These are phyloP conservation scores for Volucella zonaria DNA, from an alignment of 2,888 invertebrate genomes.

Conservation along the genomic window DNA sequence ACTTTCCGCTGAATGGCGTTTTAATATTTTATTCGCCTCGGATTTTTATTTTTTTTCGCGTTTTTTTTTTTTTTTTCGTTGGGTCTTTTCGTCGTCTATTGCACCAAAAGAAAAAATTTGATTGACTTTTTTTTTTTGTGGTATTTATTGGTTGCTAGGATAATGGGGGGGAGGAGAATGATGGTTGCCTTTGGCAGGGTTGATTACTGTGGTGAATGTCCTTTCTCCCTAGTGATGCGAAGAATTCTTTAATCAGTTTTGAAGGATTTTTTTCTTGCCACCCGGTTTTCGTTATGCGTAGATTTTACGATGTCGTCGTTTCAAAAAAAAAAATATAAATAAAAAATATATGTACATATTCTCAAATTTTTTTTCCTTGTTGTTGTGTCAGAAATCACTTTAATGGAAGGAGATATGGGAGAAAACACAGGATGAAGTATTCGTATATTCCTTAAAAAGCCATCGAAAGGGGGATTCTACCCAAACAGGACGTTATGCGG, in stretches of 20 bases:
- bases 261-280: conserved; percentile 25
- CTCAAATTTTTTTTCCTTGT: not conserved
- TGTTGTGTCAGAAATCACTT: conserved; percentile 26
- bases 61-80: conserved; percentile 1
- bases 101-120: conserved; percentile 45
- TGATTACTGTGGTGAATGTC: conserved; percentile 59
- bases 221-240: conserved; percentile 33
- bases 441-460: not conserved
- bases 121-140: not conserved
- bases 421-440: conserved; percentile 8
- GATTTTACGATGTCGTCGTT: conserved; percentile 45
- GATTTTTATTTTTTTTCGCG: conserved; percentile 18
- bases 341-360: conserved; percentile 14
- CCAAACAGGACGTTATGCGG: conserved; percentile 3
- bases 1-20: conserved; percentile 66
- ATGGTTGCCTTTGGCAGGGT: conserved; percentile 47
- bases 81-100: conserved; percentile 16
- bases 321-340: conserved; percentile 1
- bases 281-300: conserved; percentile 48
- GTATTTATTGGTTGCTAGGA: not conserved
- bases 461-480: conserved; percentile 8
- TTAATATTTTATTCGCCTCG: conserved; percentile 67
- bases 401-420: conserved; percentile 18
- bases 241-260: conserved; percentile 62
- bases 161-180: not conserved